Evolutionary conservation across 2,113 vertebrate genomes (phyloP).

Genomic region (Psammodynastes pulverulentus): DNA sequence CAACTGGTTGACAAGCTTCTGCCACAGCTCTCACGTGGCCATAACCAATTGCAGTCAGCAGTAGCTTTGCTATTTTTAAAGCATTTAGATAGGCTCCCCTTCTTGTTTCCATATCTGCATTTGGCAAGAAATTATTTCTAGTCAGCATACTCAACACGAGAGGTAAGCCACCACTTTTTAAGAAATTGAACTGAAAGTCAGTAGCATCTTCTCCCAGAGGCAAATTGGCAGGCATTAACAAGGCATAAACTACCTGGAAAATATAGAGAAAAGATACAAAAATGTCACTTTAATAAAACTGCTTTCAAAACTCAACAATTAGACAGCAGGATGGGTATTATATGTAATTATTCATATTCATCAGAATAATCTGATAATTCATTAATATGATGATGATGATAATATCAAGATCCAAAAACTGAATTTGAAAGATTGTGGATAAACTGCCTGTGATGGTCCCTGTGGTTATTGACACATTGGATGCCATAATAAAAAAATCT

Average conservation of each 20-base stretch:
- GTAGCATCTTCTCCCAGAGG: slow-evolving; percentile 95
- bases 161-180: slow-evolving; percentile 94
- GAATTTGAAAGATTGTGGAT: not conserved
- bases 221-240: slow-evolving; percentile 98
- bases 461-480: not conserved
- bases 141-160: slow-evolving; percentile 98
- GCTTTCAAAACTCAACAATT: fast-evolving
- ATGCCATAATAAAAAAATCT: not conserved
- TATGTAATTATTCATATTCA: slow-evolving; percentile 3
- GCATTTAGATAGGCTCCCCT: slow-evolving; percentile 97
- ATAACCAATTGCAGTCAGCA: slow-evolving; percentile 95
- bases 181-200: slow-evolving; percentile 97
- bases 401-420: not conserved
- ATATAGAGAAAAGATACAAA: not conserved
- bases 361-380: not conserved
- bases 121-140: slow-evolving; percentile 98
- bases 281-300: not conserved
- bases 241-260: slow-evolving; percentile 92
- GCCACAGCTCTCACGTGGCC: slow-evolving; percentile 96
- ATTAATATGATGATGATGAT: not conserved
- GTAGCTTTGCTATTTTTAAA: slow-evolving; percentile 95
- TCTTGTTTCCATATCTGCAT: slow-evolving; percentile 97
- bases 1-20: slow-evolving; percentile 93
- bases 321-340: not conserved
- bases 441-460: not conserved